These are phyloP conservation scores for Sebastes steindachneri DNA, from an alignment of 2,797 vertebrate species.

Conservation along the genomic window DNA sequence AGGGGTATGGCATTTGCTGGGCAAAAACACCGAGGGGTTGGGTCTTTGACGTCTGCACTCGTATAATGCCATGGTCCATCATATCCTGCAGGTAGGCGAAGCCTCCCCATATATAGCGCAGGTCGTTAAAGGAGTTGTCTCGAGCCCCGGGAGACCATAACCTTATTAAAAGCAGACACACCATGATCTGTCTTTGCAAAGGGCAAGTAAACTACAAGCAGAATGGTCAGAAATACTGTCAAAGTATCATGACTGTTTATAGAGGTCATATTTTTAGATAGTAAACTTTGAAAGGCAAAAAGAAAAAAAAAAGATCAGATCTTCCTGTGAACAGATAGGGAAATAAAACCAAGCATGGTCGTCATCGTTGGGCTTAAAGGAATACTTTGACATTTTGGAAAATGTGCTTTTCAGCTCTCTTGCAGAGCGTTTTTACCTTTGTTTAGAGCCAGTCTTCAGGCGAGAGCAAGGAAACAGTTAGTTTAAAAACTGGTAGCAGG, in stretches of 20 bases:
- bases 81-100: constrained; percentile 96
- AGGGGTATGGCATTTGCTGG: constrained; percentile 98
- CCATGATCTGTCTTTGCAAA: constrained; percentile 50
- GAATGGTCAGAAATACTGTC: constrained; percentile 25
- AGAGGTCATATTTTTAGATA: constrained; percentile 16
- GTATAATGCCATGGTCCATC: constrained; percentile 91
- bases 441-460: not conserved
- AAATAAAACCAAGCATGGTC: not conserved
- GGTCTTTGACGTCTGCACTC: constrained; percentile 81
- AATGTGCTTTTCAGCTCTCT: not conserved
- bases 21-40: constrained; percentile 91
- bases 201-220: constrained; percentile 37
- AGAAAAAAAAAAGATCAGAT: not conserved
- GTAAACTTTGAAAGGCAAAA: constrained; percentile 27
- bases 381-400: not conserved
- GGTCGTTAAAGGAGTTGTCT: constrained; percentile 90
- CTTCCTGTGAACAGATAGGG: not conserved
- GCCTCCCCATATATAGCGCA: constrained; percentile 96
- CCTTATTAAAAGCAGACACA: constrained; percentile 82
- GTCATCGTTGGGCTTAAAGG: not conserved
- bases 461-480: not conserved
- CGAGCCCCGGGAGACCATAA: constrained; percentile 94
- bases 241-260: constrained; percentile 6
- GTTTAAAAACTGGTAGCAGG: not conserved
- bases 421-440: not conserved